These are phyloP conservation scores for Siniperca scherzeri DNA, from an alignment of 2,797 vertebrate genomes.

Conservation along the genomic window DNA sequence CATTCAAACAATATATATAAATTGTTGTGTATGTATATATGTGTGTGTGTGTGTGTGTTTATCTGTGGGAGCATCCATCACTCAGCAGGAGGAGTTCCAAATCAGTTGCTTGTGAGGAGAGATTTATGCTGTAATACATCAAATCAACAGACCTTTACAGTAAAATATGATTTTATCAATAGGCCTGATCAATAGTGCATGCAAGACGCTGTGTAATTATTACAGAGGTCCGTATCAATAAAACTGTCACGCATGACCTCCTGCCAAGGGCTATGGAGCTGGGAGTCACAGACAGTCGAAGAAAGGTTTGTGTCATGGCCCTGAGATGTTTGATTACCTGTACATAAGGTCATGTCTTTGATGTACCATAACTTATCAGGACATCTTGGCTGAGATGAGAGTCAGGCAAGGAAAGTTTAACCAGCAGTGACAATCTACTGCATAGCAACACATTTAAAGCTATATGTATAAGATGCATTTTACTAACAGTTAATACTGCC, in stretches of 20 bases:
- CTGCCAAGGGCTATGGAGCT: conserved; percentile 67
- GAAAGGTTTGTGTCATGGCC: conserved; percentile 56
- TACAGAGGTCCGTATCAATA: conserved; percentile 86
- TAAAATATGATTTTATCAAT: conserved; percentile 91
- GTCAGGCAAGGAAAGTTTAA: conserved; percentile 30
- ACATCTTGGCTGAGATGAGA: conserved; percentile 24
- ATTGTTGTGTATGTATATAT: conserved; percentile 46
- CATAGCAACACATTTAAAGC: conserved; percentile 32
- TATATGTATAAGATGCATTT: conserved; percentile 39
- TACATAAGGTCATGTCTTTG: conserved; percentile 54
- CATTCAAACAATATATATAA: conserved; percentile 75
- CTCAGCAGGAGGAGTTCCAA: conserved; percentile 71
- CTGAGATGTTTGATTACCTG: conserved; percentile 71
- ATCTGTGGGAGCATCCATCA: conserved; percentile 79
- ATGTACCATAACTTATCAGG: conserved; percentile 47
- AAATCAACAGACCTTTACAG: conserved; percentile 85
- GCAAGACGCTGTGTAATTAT: conserved; percentile 85
- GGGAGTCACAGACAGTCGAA: conserved; percentile 62
- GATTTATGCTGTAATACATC: conserved; percentile 82
- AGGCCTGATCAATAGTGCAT: conserved; percentile 86
- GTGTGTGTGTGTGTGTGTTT: conserved; percentile 53
- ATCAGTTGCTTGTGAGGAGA: conserved; percentile 73
- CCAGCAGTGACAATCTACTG: conserved; percentile 2
- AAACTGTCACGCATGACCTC: conserved; percentile 82
- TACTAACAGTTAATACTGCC: conserved; percentile 46